phyloP scores from a whole-genome alignment of 64 coral and sea anemone species.

The Anthopleura sola region DNA sequence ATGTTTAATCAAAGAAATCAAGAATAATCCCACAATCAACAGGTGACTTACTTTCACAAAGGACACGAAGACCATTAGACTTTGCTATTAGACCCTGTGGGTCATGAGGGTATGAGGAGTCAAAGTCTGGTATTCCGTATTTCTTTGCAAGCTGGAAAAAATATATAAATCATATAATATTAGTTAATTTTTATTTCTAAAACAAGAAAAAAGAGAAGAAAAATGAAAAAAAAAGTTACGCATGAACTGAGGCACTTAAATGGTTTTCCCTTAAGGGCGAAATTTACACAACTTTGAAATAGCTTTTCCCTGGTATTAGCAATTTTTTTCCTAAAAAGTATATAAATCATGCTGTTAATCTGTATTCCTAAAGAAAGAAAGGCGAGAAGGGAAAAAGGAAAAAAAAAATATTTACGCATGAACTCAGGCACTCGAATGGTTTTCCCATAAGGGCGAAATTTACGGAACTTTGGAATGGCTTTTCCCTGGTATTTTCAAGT shows the following conservation, averaged over 20 bases:
- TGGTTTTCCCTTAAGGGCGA: not conserved
- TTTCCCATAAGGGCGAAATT: no score
- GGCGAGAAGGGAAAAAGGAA: not conserved
- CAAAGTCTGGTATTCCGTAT: conserved; percentile 77
- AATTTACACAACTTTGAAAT: not conserved
- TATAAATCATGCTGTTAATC: no score
- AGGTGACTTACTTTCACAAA: conserved; percentile 76
- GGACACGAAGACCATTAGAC: conserved; percentile 49
- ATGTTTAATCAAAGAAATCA: not conserved
- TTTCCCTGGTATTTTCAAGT: not conserved
- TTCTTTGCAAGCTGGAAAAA: conserved; percentile 38
- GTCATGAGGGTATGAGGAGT: conserved; percentile 57
- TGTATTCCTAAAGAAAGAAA: no score
- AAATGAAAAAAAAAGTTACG: not conserved
- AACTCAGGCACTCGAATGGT: no score
- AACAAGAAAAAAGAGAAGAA: not conserved
- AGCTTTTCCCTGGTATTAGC: not conserved
- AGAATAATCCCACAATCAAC: not conserved
- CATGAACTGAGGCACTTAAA: not conserved
- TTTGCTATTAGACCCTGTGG: conserved; percentile 65
- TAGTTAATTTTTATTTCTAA: not conserved
- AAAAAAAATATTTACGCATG: no score
- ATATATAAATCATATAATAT: not conserved
- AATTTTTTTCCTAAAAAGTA: no score
- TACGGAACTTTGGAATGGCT: not conserved